These are phyloP conservation scores for Sorex maritimensis DNA, from an alignment of 2,797 vertebrate genomes.

Conservation along the genomic window DNA sequence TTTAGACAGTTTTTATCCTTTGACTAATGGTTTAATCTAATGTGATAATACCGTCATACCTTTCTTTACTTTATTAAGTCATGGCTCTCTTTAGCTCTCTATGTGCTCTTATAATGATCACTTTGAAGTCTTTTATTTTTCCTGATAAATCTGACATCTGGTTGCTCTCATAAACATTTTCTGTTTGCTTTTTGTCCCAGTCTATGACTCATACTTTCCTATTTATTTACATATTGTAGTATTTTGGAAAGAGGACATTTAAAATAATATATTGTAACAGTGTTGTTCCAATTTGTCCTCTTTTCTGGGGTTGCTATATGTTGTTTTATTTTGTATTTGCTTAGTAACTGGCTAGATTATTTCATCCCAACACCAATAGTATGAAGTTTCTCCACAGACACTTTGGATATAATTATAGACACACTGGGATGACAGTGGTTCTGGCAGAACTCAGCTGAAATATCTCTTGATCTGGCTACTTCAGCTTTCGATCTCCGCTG, in stretches of 20 bases:
- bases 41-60: not conserved
- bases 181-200: not conserved
- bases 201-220: not conserved
- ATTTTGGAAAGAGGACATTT: not conserved
- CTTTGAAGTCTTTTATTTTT: conserved; percentile 27
- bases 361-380: not conserved
- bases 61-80: not conserved
- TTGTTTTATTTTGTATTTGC: not conserved
- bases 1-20: not conserved
- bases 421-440: not conserved
- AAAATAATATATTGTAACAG: not conserved
- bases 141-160: not conserved
- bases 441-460: not conserved
- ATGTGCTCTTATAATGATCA: not conserved
- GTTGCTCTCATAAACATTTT: not conserved
- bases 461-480: not conserved
- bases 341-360: not conserved
- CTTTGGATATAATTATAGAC: not conserved
- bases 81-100: conserved; percentile 24
- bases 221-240: not conserved
- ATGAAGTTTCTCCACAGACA: not conserved
- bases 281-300: not conserved
- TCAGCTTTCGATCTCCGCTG: not conserved
- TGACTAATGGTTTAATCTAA: not conserved
- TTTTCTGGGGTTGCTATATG: not conserved